Base-by-base conservation (phyloP, 2,888 invertebrate genomes). In the Napeogenes inachia region DNA sequence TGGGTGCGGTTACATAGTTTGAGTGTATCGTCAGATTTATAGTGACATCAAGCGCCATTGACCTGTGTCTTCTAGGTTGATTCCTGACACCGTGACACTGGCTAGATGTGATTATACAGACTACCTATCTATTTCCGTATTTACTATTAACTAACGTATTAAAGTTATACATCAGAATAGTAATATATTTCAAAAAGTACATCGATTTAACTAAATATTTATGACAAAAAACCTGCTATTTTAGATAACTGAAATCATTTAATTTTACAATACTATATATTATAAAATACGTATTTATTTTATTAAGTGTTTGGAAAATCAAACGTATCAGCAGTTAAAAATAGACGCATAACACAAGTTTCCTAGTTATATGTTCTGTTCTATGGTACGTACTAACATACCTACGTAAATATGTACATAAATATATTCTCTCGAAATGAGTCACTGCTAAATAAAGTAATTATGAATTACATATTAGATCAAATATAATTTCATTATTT, bases 41-140 rank as follows among this genome's bases (percentile, higher is more conserved):
- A 75, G 70, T 85, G 86, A 87, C 85, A 82, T 84, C 85, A 30
- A 8, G 81, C 87, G 81, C 77, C 84, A 85, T 84, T 87, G 87
- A 85, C 82, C 85, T 73, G 79, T 74, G 76, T 68, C 55, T 57
- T 57, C 65, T 61, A 59, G 61, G 57, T 38, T 60, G 59, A 45
- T 61, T n/a, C 8, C 47, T 57, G 57, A 57, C 63, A 57, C 63
- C 57, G 60, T 60, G 56, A 60, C 63, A 61, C 3, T 12, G 10
- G 30, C 45, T 60, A 8, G 21, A 50, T 50, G 3, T 30, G 3
- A 50, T 3, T 50, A 30, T 30, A 21, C 21, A 21, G 21, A 21
- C 21, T 21, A 30, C n/a, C 6, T 50, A 30, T 50, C 10, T 6
- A 10, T 12, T 12, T 0, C 35, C 35, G 35, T 35, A 35, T 35